Percentiles rank a stretch among this genome's conserved stretches.
phyloP scores from a whole-genome alignment of 2,113 vertebrate species.

The Chloropsis cyanopogon region DNA sequence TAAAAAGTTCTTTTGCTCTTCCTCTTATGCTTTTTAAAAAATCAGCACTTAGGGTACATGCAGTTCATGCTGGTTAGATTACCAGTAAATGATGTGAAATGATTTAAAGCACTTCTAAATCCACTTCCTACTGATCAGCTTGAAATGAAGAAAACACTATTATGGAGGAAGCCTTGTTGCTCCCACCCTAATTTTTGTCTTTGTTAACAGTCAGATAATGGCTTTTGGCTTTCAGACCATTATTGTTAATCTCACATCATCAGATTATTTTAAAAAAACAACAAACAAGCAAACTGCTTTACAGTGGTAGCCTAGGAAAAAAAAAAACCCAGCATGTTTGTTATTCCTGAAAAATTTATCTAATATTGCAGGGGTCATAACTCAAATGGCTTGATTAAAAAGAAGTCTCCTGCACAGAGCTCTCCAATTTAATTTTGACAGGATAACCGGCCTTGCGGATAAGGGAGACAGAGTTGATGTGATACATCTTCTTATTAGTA shows the following conservation, averaged over 20 bases:
- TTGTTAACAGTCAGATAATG: background rate
- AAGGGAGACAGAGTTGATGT: background rate
- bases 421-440: conserved; percentile 19
- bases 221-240: conserved; percentile 5
- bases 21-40: conserved; percentile 50
- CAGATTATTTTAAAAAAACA: background rate
- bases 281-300: background rate
- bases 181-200: conserved; percentile 24
- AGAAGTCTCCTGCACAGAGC: background rate
- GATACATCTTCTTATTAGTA: conserved; percentile 15
- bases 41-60: conserved; percentile 48
- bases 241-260: background rate
- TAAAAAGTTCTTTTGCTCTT: conserved; percentile 67
- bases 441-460: conserved; percentile 16
- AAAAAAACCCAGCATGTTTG: background rate
- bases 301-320: background rate
- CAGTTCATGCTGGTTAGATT: conserved; percentile 53
- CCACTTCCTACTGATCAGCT: conserved; percentile 57
- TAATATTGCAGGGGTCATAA: background rate
- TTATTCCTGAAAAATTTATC: background rate
- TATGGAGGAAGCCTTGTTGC: conserved; percentile 25
- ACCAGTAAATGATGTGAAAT: conserved; percentile 57
- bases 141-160: conserved; percentile 39
- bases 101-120: conserved; percentile 44
- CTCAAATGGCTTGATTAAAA: conserved; percentile 21